Evolutionary conservation across 2,113 vertebrate genomes (phyloP).

Genomic region (Emydura subglobosa): DNA sequence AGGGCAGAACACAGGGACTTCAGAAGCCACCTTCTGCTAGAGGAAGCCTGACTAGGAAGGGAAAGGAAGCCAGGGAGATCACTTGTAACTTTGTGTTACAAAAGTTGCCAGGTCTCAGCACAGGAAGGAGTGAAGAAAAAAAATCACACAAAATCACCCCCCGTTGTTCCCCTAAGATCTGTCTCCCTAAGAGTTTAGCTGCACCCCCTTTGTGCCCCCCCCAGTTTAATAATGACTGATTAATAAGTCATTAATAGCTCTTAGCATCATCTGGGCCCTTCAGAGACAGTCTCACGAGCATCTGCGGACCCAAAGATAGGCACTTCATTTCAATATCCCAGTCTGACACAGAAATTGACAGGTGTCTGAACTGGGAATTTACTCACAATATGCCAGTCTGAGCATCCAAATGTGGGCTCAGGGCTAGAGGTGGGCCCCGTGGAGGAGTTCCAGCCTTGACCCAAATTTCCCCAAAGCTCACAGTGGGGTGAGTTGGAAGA

Average conservation of each 20-base stretch:
- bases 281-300: not conserved
- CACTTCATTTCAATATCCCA: not conserved
- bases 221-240: not conserved
- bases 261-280: not conserved
- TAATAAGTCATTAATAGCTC: not conserved
- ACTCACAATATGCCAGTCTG: slow-evolving; percentile 7
- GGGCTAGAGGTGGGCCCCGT: not conserved
- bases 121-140: not conserved
- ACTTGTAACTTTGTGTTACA: not conserved
- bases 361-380: not conserved
- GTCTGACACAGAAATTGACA: not conserved
- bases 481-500: not conserved
- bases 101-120: not conserved
- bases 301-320: not conserved
- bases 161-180: not conserved
- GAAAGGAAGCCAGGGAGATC: not conserved
- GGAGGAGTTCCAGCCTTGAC: slow-evolving; percentile 25
- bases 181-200: not conserved
- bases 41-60: not conserved
- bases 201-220: not conserved
- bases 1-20: not conserved
- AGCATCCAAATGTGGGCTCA: slow-evolving; percentile 31
- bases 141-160: not conserved
- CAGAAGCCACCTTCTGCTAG: not conserved
- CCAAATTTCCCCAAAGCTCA: slow-evolving; percentile 16